Evolutionary conservation across 2,797 vertebrate genomes (phyloP), one percentile per base, ranked within the genome.

Genomic region (Naso thynnoides): DNA sequence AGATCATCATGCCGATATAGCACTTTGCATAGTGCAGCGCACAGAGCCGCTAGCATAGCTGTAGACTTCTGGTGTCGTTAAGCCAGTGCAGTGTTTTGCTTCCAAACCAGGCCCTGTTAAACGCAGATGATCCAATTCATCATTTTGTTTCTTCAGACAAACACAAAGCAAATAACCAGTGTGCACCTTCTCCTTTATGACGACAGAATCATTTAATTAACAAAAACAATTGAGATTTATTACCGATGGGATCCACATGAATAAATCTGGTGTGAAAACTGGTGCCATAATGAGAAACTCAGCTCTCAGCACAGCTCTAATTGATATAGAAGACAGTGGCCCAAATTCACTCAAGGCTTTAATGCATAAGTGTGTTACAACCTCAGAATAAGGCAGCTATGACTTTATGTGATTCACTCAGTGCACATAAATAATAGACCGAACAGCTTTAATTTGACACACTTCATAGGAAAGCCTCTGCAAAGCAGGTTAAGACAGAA

Each of bases 141-240:
- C 77, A 86, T 48, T 84, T 79, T 69, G 31, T 49, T 71, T 73
- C 56, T 59, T 42, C 24, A 76, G 71, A 82, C 70, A 75, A 84
- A 86, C 48, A 53, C 31, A 84, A 78, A 86, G 23, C 67, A 76
- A 81, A 78, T 72, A 78, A 70, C 36, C 60, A 69, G 33, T 49
- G 48, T 50, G 38, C 48, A 61, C 63, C 48, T 65, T 73, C 71
- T 70, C 57, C 42, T 81, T 72, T 62, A 60, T 76, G 60, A 70
- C 61, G 38, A 56, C 50, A 65, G 69, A 59, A 72, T 84, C 21
- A 80, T 86, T 79, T 77, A 47, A 85, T 86, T 83, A 80, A 57
- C 49, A 73, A 39, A 70, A 70, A 72, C 75, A 73, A 90, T 82
- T 79, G 78, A 78, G 86, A 89, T 89, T 79, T 79, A 91, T 88